phyloP scores from a whole-genome alignment of 2,797 vertebrate genomes.

The Cyclopterus lumpus region DNA sequence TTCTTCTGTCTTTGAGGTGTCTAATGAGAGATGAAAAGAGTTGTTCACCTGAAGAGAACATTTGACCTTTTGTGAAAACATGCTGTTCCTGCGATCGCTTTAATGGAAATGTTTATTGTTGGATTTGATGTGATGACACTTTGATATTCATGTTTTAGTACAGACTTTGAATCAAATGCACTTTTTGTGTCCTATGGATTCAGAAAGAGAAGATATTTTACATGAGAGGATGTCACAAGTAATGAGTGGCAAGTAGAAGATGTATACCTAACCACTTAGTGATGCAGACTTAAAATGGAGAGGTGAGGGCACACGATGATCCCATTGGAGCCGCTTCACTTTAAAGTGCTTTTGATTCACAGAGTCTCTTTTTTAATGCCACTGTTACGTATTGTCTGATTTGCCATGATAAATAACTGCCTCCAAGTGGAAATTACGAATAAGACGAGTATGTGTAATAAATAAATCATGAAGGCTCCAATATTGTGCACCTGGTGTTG shows the following conservation, averaged over 20 bases:
- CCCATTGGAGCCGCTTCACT: slow-evolving; percentile 19
- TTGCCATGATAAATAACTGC: slow-evolving; percentile 27
- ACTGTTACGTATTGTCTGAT: slow-evolving; percentile 23
- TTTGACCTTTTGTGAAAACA: slow-evolving; percentile 63
- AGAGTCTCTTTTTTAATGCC: slow-evolving; percentile 35
- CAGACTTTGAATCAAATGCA: slow-evolving; percentile 19
- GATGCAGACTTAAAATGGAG: slow-evolving; percentile 9
- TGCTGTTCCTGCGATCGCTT: slow-evolving; percentile 33
- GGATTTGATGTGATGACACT: slow-evolving; percentile 35
- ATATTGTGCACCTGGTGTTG: slow-evolving; percentile 5
- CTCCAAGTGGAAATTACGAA: slow-evolving; percentile 19
- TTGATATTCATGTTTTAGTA: slow-evolving; percentile 36
- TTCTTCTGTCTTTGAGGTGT: slow-evolving; percentile 66
- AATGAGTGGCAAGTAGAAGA: slow-evolving; percentile 37
- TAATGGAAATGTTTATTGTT: slow-evolving; percentile 55
- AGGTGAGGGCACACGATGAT: slow-evolving; percentile 33
- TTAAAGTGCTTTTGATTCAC: slow-evolving; percentile 34
- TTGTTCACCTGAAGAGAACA: slow-evolving; percentile 67
- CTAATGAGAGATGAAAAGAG: slow-evolving; percentile 69
- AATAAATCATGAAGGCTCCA: slow-evolving; percentile 8
- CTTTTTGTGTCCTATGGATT: slow-evolving; percentile 32
- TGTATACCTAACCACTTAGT: slow-evolving; percentile 17
- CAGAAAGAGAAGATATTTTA: slow-evolving; percentile 23
- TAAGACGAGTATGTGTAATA: slow-evolving; percentile 17
- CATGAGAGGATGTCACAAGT: slow-evolving; percentile 30